These are phyloP conservation scores for Drosophila setosimentum DNA, from an alignment of 2,888 invertebrate genomes.

Conservation along the genomic window DNA sequence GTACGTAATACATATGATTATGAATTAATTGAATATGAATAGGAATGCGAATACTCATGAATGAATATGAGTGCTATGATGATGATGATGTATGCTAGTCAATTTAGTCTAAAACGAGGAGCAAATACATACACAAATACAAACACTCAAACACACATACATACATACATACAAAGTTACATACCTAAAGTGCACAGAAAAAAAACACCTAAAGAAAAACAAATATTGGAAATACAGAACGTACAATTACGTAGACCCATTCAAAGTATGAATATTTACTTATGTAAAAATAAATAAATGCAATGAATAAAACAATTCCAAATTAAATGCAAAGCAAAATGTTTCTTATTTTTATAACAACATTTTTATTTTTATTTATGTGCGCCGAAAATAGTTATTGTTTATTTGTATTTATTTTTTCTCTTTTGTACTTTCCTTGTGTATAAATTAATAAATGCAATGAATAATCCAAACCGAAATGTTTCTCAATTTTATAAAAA, in stretches of 20 bases:
- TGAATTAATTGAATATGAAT: slow-evolving; percentile 18
- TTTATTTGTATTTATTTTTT: not conserved
- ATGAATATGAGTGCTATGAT: slow-evolving; percentile 7
- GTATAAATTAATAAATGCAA: not conserved
- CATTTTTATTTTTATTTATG: not conserved
- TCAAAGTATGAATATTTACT: slow-evolving; percentile 39
- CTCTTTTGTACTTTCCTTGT: not conserved
- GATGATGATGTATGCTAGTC: slow-evolving; percentile 34
- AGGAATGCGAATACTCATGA: slow-evolving; percentile 29
- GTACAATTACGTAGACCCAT: slow-evolving; percentile 38
- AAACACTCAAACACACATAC: not conserved
- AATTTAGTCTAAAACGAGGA: slow-evolving; percentile 44
- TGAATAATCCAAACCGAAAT: too few species aligned
- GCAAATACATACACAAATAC: slow-evolving; percentile 5
- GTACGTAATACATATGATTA: not conserved
- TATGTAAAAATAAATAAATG: slow-evolving; percentile 54
- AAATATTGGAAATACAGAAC: slow-evolving; percentile 21
- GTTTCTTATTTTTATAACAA: not conserved
- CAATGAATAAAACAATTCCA: slow-evolving; percentile 56
- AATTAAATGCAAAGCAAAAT: slow-evolving; percentile 1
- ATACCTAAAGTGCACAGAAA: slow-evolving; percentile 5
- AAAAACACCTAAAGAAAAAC: not conserved
- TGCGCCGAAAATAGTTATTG: not conserved
- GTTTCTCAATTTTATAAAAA: too few species aligned
- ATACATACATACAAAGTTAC: not conserved